Conservation (phyloP, 2,888 invertebrate species). For the Gastracanthus pulcherrimus region DNA sequence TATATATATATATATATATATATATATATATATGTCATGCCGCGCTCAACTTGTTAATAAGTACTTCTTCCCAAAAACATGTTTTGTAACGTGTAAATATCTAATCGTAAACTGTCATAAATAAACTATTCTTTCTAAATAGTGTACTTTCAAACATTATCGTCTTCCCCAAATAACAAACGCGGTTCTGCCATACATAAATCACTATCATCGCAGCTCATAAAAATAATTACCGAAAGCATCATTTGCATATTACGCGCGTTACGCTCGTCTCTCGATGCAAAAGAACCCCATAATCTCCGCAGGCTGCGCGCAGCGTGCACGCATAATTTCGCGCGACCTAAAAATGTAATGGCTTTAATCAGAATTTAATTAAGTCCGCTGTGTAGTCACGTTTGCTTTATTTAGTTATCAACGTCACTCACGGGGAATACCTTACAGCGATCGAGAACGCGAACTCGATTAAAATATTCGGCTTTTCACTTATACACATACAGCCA, state of each 20-base stretch:
- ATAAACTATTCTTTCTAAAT: too few relatives aligned
- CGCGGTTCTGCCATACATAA: background rate
- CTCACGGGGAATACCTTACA: background rate
- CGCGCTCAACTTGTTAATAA: too few relatives aligned
- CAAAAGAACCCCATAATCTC: too few relatives aligned
- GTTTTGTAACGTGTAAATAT: too few relatives aligned
- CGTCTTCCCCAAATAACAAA: background rate
- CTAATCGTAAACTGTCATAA: too few relatives aligned
- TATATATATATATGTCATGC: too few relatives aligned
- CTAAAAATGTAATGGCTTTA: conserved; percentile 23
- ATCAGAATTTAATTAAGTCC: conserved; percentile 47
- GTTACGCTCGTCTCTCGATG: too few relatives aligned
- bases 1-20: too few relatives aligned
- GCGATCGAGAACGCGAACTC: background rate
- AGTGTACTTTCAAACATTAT: background rate
- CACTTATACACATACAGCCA: background rate
- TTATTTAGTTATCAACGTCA: conserved; percentile 51
- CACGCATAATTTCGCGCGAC: background rate
- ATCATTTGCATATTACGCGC: background rate
- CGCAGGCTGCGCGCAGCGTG: background rate
- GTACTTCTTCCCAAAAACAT: too few relatives aligned
- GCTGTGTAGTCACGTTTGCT: conserved; percentile 5
- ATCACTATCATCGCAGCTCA: background rate
- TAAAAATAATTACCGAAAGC: background rate
- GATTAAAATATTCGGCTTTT: conserved; percentile 40